Evolutionary conservation across 2,113 vertebrate genomes (phyloP), one percentile per base, ranked within the genome.

Genomic region (Tragelaphus buxtoni): DNA sequence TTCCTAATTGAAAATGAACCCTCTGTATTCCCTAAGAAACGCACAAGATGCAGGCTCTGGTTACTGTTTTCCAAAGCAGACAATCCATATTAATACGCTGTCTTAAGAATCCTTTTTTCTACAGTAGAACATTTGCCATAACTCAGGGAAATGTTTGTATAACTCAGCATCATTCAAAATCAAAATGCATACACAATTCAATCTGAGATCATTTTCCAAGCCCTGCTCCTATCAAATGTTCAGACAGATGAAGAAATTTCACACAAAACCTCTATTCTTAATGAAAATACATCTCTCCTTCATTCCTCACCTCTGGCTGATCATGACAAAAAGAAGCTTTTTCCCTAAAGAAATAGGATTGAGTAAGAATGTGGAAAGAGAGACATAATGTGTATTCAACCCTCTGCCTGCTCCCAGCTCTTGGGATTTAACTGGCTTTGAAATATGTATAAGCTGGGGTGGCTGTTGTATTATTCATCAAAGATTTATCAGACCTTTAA

Each of bases 381-480:
- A 85, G 26, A 94, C 30, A 91, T 42, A 88, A 86, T 91, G 69
- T 92, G n/a, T 93, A 95, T 91, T 96, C 79, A 95, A 65, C 86
- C 85, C 63, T 95, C 84, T 84, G 56, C 91, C 81, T 76, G 24
- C 82, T 89, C 17, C 90, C 51, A 35, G 55, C 93, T 95, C 91
- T 69, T 90, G 93, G 79, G 83, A 97, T 92, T 96, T 95, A 94
- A 95, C 91, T 88, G 96, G 79, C 95, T 97, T 96, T 97, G 95
- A 97, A 95, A 96, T 94, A 94, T 95, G 85, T 81, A 95, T 91
- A 97, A 97, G 80, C 86, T 65, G 47, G 81, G 49, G 60, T 88
- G 69, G 82, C 63, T 97, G 35, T n/a, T 97, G 91, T 94, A 96
- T 97, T 93, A 97, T 97, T 97, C 90, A 98, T 96, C 91, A 97